Percentiles rank a stretch among this genome's conserved stretches.
phyloP scores from a whole-genome alignment of 1,140 invertebrate species.

The Pachyrhynchus sulphureomaculatus region DNA sequence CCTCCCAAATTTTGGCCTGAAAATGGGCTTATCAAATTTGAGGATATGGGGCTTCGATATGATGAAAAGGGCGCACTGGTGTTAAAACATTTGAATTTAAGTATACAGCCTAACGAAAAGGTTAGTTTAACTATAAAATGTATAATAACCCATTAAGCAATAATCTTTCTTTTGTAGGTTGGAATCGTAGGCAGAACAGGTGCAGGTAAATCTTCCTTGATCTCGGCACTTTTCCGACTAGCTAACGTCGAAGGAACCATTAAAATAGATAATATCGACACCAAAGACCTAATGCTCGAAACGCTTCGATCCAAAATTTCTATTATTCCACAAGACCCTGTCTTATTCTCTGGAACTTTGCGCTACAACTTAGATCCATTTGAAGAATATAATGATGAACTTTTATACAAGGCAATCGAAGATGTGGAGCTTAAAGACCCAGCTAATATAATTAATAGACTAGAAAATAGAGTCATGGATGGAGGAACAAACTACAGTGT shows the following conservation, averaged over 20 bases:
- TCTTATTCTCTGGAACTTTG: slow-evolving; percentile 76
- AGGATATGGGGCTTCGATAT: slow-evolving; percentile 58
- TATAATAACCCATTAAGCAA: background rate
- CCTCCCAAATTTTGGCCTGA: slow-evolving; percentile 49
- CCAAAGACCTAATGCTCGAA: slow-evolving; percentile 63
- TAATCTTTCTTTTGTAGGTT: slow-evolving; percentile 48
- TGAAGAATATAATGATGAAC: slow-evolving; percentile 64
- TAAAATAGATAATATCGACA: slow-evolving; percentile 70
- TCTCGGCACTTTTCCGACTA: slow-evolving; percentile 71
- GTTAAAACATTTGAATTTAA: slow-evolving; percentile 59
- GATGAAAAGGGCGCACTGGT: slow-evolving; percentile 56
- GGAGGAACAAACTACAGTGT: slow-evolving; percentile 69
- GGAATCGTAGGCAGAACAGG: slow-evolving; percentile 47
- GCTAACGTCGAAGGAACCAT: slow-evolving; percentile 67
- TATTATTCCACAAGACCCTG: slow-evolving; percentile 83
- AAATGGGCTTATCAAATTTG: slow-evolving; percentile 54
- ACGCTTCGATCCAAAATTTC: slow-evolving; percentile 72
- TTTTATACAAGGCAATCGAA: slow-evolving; percentile 66
- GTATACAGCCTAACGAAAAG: slow-evolving; percentile 71
- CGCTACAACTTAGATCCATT: slow-evolving; percentile 86
- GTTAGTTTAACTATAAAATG: slow-evolving; percentile 55
- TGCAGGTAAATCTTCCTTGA: slow-evolving; percentile 84
- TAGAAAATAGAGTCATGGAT: slow-evolving; percentile 59
- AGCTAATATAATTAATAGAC: slow-evolving; percentile 51
- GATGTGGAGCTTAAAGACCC: slow-evolving; percentile 58